Base-by-base conservation (phyloP, 2,888 invertebrate genomes). In the Adineta ricciae region DNA sequence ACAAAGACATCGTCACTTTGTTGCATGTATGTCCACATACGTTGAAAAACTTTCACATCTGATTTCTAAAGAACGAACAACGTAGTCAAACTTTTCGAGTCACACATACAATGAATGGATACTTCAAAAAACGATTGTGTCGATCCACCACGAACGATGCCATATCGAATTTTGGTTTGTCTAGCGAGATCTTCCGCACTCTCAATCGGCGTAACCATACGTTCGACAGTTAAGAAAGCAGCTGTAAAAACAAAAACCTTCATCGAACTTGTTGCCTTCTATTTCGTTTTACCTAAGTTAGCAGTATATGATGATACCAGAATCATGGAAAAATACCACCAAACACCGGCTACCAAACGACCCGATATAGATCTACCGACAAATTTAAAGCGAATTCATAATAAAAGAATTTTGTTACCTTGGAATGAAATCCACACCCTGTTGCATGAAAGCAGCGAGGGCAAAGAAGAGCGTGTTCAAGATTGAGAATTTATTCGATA, bases 281-380 rank as follows among this genome's bases (percentile, higher is more conserved):
- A 14, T 41, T n/a, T 24, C 21, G 14, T 11, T 3, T 24, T 24
- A 78, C 78, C 78, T n/a, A 99, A 92, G 91, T 99, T 99, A 86
- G 99, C 99, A 82, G 99, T 99, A 91, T 99, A 99, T 36, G 97
- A 97, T 85, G 97, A 97, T 87, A 97, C 96, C 86, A 98, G 93
- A 89, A 99, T 98, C 87, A 99, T 92, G 0, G 98, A 98, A 91
- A 99, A 99, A 91, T 98, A 98, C 97, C 98, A 99, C 98, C 98
- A 99, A 3, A 97, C 97, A 73, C 96, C 95, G 73, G 97, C 97
- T 4, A 98, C 98, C 88, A 98, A 97, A 86, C 99, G 93, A 11
- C 96, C 96, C 0, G 96, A 95, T 87, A 95, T 93, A 7, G 95
- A 95, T 89, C 95, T 93, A 89, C 36, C 16, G 46, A 38, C 0